Evolutionary conservation across 2,888 invertebrate species (phyloP).

Genomic region (Alloplasta piceator): DNA sequence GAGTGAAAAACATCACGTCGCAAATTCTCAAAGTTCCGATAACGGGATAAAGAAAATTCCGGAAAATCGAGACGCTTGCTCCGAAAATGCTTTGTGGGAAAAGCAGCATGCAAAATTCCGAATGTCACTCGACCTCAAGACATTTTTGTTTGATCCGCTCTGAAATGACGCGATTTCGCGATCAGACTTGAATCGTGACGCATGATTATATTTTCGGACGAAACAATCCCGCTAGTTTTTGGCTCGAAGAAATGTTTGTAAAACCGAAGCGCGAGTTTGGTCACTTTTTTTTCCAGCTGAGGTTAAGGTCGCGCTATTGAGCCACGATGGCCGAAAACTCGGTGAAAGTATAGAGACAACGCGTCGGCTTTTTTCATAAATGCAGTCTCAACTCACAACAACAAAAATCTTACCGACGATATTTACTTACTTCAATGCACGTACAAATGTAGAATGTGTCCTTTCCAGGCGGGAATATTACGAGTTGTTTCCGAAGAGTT

Average conservation of each 20-base stretch:
- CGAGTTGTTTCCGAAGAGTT: constrained; percentile 72
- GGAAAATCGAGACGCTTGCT: neutral
- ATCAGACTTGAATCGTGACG: neutral
- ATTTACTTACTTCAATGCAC: constrained; percentile 79
- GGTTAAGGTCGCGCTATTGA: constrained; percentile 76
- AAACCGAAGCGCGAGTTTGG: constrained; percentile 46
- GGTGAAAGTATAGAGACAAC: constrained; percentile 41
- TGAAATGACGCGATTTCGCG: constrained; percentile 61
- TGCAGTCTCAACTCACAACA: neutral
- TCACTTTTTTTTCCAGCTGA: constrained; percentile 64
- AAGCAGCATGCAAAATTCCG: constrained; percentile 32
- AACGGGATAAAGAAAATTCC: neutral
- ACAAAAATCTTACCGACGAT: constrained; percentile 24
- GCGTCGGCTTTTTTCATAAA: constrained; percentile 17
- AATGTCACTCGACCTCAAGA: constrained; percentile 67
- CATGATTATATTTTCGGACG: constrained; percentile 15
- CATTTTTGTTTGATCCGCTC: constrained; percentile 34
- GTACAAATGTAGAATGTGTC: constrained; percentile 79
- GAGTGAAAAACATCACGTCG: neutral
- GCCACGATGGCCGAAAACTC: constrained; percentile 77
- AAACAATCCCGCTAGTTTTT: neutral
- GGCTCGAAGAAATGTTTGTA: neutral
- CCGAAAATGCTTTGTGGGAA: constrained; percentile 41
- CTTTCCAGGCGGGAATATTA: constrained; percentile 73
- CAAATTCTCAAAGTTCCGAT: no score